These are phyloP conservation scores for Larimichthys crocea DNA, from an alignment of 2,113 vertebrate species.

Conservation along the genomic window DNA sequence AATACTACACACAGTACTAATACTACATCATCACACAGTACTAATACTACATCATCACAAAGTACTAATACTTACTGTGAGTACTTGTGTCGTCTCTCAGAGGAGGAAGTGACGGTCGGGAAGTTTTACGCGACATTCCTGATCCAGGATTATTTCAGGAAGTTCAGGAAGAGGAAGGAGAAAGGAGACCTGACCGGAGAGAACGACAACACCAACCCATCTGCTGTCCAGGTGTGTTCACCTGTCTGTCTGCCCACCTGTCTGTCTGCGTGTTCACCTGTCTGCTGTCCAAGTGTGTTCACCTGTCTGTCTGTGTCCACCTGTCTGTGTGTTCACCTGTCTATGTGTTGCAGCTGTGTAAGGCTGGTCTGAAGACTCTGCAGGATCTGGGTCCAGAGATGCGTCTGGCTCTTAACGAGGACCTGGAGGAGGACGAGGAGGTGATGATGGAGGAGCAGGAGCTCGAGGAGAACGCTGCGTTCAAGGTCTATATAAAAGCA, in stretches of 20 bases:
- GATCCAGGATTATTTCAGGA: slow-evolving; percentile 98
- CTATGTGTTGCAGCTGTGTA: slow-evolving; percentile 59
- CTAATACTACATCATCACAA: too few species aligned
- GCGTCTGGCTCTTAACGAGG: slow-evolving; percentile 88
- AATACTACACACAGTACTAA: too few species aligned
- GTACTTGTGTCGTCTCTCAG: slow-evolving; percentile 74
- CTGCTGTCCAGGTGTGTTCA: slow-evolving; percentile 77
- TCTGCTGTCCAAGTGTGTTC: slow-evolving; percentile 57
- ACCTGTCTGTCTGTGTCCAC: background rate
- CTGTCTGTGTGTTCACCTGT: background rate
- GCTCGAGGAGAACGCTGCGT: slow-evolving; percentile 47
- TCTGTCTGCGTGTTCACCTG: background rate
- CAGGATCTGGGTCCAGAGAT: slow-evolving; percentile 94
- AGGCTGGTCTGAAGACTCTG: slow-evolving; percentile 91
- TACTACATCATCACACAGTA: too few species aligned
- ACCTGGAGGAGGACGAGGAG: slow-evolving; percentile 83
- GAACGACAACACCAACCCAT: slow-evolving; percentile 72
- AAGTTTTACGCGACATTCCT: slow-evolving; percentile 99
- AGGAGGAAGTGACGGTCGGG: slow-evolving; percentile 96
- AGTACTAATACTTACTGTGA: background rate
- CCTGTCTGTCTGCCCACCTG: background rate
- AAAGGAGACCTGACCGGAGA: slow-evolving; percentile 77
- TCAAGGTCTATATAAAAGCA: slow-evolving; percentile 47
- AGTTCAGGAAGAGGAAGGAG: slow-evolving; percentile 97
- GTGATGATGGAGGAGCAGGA: slow-evolving; percentile 75